phyloP scores from a whole-genome alignment of 1,140 invertebrate genomes.

The Eriosoma lanigerum region DNA sequence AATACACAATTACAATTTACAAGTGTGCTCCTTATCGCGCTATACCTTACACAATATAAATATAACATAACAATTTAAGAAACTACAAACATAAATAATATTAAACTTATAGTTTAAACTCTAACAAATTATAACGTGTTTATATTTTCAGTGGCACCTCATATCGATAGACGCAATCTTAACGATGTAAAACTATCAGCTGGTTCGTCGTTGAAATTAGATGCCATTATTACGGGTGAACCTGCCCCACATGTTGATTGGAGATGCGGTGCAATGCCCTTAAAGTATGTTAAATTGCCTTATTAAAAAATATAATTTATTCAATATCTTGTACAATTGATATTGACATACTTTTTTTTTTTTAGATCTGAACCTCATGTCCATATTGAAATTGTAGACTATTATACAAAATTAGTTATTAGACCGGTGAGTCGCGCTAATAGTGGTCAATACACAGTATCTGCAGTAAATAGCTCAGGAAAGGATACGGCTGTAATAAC shows the following conservation, averaged over 20 bases:
- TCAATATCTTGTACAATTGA: background rate
- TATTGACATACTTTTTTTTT: background rate
- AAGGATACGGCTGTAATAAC: constrained; percentile 86
- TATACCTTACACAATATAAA: too few species aligned
- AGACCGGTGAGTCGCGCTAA: constrained; percentile 78
- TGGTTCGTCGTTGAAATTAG: constrained; percentile 87
- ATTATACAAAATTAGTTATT: constrained; percentile 84
- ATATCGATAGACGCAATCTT: constrained; percentile 90
- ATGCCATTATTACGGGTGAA: constrained; percentile 88
- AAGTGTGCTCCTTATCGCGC: too few species aligned
- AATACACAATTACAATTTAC: too few species aligned
- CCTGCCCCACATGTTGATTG: constrained; percentile 88
- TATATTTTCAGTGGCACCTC: constrained; percentile 75
- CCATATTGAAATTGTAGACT: constrained; percentile 78
- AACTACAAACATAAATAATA: too few species aligned
- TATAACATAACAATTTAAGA: too few species aligned
- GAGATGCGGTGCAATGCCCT: constrained; percentile 70
- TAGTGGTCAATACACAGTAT: constrained; percentile 85
- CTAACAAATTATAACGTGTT: too few species aligned
- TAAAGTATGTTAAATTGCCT: constrained; percentile 55
- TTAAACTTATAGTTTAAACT: too few species aligned
- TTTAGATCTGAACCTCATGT: constrained; percentile 53
- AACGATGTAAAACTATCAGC: constrained; percentile 87
- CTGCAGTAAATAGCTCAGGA: constrained; percentile 80
- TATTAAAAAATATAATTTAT: background rate